phyloP scores from a whole-genome alignment of 2,113 vertebrate genomes.

The Anser cygnoides region DNA sequence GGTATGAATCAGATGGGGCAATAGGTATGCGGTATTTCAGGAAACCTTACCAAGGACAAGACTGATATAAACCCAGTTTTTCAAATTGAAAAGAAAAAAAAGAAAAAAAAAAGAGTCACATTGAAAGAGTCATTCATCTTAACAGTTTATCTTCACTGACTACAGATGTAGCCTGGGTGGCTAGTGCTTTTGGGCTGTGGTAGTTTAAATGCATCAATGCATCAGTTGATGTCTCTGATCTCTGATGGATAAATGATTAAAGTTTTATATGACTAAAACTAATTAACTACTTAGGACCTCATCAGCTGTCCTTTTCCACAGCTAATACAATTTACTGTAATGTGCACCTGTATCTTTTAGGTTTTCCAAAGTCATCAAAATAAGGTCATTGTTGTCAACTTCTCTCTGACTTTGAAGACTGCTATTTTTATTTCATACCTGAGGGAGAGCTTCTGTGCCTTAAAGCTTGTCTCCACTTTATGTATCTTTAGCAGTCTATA shows the following conservation, averaged over 20 bases:
- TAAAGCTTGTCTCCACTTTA: neutral
- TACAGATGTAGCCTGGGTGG: neutral
- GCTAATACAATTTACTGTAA: neutral
- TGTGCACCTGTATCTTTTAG: neutral
- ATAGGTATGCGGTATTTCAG: neutral
- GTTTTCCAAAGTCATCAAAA: neutral
- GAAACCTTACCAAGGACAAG: neutral
- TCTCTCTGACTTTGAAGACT: neutral
- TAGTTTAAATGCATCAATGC: neutral
- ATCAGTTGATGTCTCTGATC: no score
- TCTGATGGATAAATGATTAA: neutral
- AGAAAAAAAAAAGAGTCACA: neutral
- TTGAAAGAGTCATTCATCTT: neutral
- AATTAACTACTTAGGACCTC: neutral
- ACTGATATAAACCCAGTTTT: neutral
- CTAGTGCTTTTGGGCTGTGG: neutral
- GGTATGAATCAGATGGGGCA: neutral
- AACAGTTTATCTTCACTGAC: neutral
- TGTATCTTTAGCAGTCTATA: neutral
- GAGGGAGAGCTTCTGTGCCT: neutral
- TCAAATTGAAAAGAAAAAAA: neutral
- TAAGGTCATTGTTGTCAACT: neutral
- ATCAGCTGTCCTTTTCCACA: neutral
- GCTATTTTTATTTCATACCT: neutral
- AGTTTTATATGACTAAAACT: neutral